Percentiles rank a stretch among this genome's conserved stretches.
Evolutionary conservation across 2,113 vertebrate genomes (phyloP).

Genomic region (Gambusia affinis): DNA sequence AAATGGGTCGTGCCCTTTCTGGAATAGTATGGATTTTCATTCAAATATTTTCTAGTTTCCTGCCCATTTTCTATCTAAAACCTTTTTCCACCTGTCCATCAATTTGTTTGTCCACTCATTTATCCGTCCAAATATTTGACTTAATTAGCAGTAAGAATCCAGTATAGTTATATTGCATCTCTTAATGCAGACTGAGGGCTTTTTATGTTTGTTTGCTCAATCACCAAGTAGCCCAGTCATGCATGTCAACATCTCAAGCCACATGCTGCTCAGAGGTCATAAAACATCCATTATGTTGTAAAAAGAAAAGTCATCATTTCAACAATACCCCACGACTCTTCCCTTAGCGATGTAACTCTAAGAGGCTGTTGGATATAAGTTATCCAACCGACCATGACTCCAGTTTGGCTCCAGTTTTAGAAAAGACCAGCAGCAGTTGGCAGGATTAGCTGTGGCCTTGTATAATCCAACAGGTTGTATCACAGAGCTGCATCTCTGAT

Average conservation of each 20-base stretch:
- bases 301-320: constrained; percentile 12
- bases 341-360: neutral
- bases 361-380: neutral
- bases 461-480: constrained; percentile 36
- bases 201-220: constrained; percentile 2
- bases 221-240: constrained; percentile 20
- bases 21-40: too few relatives aligned
- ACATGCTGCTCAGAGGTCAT: constrained; percentile 20
- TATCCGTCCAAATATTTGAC: neutral
- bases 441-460: constrained; percentile 47
- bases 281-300: constrained; percentile 25
- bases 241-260: neutral
- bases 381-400: neutral
- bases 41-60: too few relatives aligned
- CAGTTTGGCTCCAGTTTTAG: constrained; percentile 18
- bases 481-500: constrained; percentile 41
- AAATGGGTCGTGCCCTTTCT: too few relatives aligned
- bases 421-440: constrained; percentile 13
- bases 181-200: neutral
- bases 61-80: too few relatives aligned
- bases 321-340: constrained; percentile 9
- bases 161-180: neutral
- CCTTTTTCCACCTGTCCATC: too few relatives aligned
- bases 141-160: neutral
- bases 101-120: too few relatives aligned